A percentile compares a stretch with the other conserved stretches of the same genome.
Conservation (phyloP, 2,888 invertebrate genomes). For the Rhagonycha lutea region DNA sequence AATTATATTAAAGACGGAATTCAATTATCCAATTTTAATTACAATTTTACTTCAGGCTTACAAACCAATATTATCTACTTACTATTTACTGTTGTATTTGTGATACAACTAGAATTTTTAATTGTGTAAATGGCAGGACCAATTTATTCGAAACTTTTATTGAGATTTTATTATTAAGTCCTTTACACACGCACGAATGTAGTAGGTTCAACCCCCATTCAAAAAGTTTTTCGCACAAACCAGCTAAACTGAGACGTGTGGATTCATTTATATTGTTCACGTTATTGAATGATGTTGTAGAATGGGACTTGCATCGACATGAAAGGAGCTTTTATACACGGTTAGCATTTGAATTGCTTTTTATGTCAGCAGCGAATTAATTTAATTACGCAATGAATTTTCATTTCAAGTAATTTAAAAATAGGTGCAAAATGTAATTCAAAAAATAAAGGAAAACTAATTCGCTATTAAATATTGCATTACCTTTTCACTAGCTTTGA, state of each 20-base stretch:
- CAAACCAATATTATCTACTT: not conserved
- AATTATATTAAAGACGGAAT: slow-evolving; percentile 9
- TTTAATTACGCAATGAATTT: not conserved
- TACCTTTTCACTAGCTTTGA: not conserved
- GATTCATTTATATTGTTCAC: not conserved
- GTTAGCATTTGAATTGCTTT: not conserved
- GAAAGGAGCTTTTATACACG: not conserved
- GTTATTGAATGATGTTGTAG: not conserved
- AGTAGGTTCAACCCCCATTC: not conserved
- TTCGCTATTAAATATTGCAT: not conserved
- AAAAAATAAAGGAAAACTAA: not conserved
- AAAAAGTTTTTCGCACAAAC: not conserved
- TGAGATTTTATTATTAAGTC: not conserved
- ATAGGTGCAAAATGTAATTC: not conserved
- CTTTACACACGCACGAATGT: not conserved
- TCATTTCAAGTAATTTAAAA: not conserved
- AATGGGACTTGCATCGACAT: not conserved
- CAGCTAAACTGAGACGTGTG: not conserved
- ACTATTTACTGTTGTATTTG: not conserved
- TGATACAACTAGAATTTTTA: not conserved
- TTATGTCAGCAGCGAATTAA: not conserved
- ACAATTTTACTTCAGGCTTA: not conserved
- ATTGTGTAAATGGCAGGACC: not conserved
- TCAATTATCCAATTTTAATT: slow-evolving; percentile 20
- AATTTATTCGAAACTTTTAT: not conserved